Conservation (phyloP, 2,797 vertebrate genomes). For the Lemur catta region DNA sequence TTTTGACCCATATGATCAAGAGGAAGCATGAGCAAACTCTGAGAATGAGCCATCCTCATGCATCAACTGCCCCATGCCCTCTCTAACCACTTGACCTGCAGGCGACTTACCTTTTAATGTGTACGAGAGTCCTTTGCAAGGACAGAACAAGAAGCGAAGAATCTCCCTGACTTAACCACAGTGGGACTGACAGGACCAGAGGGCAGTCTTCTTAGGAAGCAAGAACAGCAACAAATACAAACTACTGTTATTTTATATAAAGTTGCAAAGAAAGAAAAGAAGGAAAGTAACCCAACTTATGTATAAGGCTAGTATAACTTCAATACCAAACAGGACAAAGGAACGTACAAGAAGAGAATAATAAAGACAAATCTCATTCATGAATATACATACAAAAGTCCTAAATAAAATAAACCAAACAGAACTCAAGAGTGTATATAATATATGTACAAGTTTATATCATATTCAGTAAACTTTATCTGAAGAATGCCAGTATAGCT, state of each 20-base stretch:
- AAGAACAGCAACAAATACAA: background rate
- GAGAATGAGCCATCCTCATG: background rate
- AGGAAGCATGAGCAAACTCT: background rate
- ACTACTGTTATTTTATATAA: background rate
- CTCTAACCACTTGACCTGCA: background rate
- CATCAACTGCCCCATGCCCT: background rate
- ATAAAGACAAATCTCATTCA: background rate
- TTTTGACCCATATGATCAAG: background rate
- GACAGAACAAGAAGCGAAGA: background rate
- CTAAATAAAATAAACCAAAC: background rate
- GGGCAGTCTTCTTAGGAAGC: background rate
- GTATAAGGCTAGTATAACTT: background rate
- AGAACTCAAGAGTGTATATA: background rate
- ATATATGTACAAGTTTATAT: background rate
- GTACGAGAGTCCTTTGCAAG: background rate
- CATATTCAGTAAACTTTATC: background rate
- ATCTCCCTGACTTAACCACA: background rate
- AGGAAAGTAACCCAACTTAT: background rate
- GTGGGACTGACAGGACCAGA: background rate
- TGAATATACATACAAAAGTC: background rate
- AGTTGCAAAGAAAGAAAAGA: background rate
- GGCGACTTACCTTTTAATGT: background rate
- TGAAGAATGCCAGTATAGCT: background rate
- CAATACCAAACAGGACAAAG: background rate
- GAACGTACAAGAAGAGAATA: background rate